A percentile compares a stretch with the other conserved stretches of the same genome.
phyloP scores from a whole-genome alignment of 2,113 vertebrate species.

The Regulus satrapa region DNA sequence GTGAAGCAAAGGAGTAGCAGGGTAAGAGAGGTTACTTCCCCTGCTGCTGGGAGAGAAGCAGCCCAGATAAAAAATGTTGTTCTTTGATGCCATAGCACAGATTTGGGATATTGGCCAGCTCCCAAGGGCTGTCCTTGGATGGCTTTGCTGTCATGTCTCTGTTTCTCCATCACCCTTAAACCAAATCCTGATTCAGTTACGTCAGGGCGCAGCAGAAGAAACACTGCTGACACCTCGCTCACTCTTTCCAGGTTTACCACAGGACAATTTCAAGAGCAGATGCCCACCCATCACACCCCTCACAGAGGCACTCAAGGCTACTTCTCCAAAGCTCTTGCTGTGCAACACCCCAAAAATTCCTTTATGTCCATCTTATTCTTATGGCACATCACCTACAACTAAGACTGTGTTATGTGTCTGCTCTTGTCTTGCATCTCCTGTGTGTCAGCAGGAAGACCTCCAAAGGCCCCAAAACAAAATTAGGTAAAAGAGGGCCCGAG shows the following conservation, averaged over 20 bases:
- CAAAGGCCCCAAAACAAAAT: background rate
- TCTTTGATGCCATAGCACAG: background rate
- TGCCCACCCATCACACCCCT: background rate
- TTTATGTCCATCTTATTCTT: background rate
- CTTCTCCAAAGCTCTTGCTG: background rate
- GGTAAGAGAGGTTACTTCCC: background rate
- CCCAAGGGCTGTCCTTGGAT: background rate
- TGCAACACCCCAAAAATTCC: background rate
- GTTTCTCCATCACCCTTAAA: background rate
- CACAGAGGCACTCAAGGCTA: background rate
- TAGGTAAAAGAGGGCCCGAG: background rate
- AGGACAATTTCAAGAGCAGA: background rate
- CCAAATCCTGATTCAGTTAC: background rate
- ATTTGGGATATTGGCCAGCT: background rate
- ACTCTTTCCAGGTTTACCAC: background rate
- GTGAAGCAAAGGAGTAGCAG: background rate
- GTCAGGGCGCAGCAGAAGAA: rapidly evolving
- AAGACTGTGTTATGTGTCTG: background rate
- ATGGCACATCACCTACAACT: background rate
- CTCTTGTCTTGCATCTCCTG: background rate
- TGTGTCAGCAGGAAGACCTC: background rate
- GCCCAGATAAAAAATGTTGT: background rate
- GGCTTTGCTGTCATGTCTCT: background rate
- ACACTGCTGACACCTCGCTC: background rate
- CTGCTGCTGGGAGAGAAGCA: background rate